Conservation (phyloP, 2,888 invertebrate species). For the Meliscaeva auricollis region DNA sequence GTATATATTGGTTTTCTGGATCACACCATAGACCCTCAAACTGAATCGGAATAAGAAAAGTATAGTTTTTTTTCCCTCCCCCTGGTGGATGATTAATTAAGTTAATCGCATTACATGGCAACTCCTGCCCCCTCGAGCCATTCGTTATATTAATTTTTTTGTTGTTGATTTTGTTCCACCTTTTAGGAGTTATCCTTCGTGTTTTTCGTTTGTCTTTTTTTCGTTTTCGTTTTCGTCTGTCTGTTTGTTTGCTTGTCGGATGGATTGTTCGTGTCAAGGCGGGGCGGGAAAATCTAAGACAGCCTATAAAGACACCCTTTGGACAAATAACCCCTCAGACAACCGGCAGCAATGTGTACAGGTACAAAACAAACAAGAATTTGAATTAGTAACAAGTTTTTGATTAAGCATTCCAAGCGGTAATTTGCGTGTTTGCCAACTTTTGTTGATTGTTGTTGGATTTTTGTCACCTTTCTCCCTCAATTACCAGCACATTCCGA, state of each 20-base stretch:
- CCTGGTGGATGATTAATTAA: slow-evolving; percentile 67
- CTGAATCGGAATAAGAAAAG: background rate
- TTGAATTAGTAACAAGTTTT: slow-evolving; percentile 62
- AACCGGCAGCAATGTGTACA: background rate
- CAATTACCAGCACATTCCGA: background rate
- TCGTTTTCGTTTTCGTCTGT: background rate
- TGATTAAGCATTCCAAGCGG: slow-evolving; percentile 59
- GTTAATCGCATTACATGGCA: slow-evolving; percentile 57
- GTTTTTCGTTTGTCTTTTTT: slow-evolving; percentile 24
- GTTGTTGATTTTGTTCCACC: slow-evolving; percentile 39
- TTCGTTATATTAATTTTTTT: slow-evolving; percentile 46
- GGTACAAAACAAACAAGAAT: slow-evolving; percentile 27
- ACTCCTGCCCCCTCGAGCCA: slow-evolving; percentile 20
- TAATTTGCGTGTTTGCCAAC: slow-evolving; percentile 59
- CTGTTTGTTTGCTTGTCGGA: background rate
- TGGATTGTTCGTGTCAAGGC: slow-evolving; percentile 34
- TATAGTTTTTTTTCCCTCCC: slow-evolving; percentile 15
- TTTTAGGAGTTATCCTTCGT: slow-evolving; percentile 18
- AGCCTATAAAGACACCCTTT: background rate
- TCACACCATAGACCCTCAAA: background rate
- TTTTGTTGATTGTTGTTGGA: slow-evolving; percentile 23
- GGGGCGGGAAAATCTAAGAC: slow-evolving; percentile 2
- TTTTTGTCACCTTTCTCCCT: slow-evolving; percentile 15
- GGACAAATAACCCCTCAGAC: background rate
- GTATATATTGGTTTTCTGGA: too few species aligned